Percentiles rank a stretch among this genome's conserved stretches.
Evolutionary conservation across 2,113 vertebrate genomes (phyloP).

Genomic region (Oreochromis spilurus): DNA sequence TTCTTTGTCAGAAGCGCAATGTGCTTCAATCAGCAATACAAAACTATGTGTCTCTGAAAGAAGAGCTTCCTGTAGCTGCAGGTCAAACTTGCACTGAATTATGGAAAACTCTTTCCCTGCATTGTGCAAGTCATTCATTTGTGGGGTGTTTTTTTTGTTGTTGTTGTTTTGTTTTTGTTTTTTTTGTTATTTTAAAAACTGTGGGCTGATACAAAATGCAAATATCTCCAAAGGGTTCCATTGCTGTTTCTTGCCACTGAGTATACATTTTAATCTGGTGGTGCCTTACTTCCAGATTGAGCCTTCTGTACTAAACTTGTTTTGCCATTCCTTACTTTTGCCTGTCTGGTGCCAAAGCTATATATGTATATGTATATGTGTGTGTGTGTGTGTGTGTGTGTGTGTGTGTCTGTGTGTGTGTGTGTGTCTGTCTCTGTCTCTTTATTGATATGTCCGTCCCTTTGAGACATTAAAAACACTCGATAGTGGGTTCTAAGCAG

Average conservation of each 20-base stretch:
- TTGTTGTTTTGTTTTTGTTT: too few species aligned
- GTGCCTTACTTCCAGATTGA: slow-evolving; percentile 34
- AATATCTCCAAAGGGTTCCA: background rate
- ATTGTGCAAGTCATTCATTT: too few species aligned
- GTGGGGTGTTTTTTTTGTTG: too few species aligned
- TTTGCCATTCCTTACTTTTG: slow-evolving; percentile 12
- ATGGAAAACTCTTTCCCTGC: too few species aligned
- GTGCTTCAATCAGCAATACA: background rate
- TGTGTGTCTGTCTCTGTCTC: background rate
- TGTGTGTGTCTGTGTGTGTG: background rate
- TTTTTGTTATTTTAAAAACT: too few species aligned
- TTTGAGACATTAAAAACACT: background rate
- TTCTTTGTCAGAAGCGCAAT: background rate
- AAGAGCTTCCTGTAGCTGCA: background rate
- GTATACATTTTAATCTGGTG: slow-evolving; percentile 8
- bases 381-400: background rate
- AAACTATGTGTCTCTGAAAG: background rate
- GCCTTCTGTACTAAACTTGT: background rate
- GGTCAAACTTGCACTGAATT: too few species aligned
- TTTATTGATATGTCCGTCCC: background rate
- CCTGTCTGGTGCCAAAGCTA: slow-evolving; percentile 47
- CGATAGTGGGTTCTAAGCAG: background rate
- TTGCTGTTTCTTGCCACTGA: background rate
- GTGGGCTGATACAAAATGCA: background rate
- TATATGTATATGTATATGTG: too few species aligned